Conservation (phyloP, 2,888 invertebrate species). For the Netelia fuscicornis region DNA sequence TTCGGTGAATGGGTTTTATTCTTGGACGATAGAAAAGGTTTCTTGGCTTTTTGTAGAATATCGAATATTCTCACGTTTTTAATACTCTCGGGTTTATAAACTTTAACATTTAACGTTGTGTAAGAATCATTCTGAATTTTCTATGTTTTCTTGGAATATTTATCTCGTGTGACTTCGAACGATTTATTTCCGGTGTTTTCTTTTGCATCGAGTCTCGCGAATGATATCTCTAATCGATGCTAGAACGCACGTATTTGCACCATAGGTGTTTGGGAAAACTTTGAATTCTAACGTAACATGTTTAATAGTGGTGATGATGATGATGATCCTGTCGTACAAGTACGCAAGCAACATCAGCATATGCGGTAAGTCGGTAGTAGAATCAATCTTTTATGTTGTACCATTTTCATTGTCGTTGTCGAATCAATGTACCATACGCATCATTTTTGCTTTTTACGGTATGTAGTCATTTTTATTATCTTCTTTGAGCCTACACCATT, state of each 20-base stretch:
- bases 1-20: constrained; percentile 40
- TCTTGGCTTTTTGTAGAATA: constrained; percentile 53
- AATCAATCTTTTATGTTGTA: constrained; percentile 47
- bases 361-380: constrained; percentile 85
- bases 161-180: background rate
- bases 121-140: too few relatives aligned
- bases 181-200: background rate
- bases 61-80: constrained; percentile 26
- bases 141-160: background rate
- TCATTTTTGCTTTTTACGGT: constrained; percentile 5
- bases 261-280: constrained; percentile 50
- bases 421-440: constrained; percentile 34
- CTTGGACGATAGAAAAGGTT: constrained; percentile 40
- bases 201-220: constrained; percentile 20
- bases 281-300: constrained; percentile 70
- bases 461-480: background rate
- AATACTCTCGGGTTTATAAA: background rate
- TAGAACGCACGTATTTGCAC: constrained; percentile 32
- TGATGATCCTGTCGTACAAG: constrained; percentile 86
- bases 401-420: constrained; percentile 43
- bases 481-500: background rate
- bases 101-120: constrained; percentile 2
- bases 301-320: constrained; percentile 80
- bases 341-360: constrained; percentile 85
- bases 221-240: background rate